Evolutionary conservation across 2,113 vertebrate species (phyloP).

Genomic region (Bolborhynchus lineola): DNA sequence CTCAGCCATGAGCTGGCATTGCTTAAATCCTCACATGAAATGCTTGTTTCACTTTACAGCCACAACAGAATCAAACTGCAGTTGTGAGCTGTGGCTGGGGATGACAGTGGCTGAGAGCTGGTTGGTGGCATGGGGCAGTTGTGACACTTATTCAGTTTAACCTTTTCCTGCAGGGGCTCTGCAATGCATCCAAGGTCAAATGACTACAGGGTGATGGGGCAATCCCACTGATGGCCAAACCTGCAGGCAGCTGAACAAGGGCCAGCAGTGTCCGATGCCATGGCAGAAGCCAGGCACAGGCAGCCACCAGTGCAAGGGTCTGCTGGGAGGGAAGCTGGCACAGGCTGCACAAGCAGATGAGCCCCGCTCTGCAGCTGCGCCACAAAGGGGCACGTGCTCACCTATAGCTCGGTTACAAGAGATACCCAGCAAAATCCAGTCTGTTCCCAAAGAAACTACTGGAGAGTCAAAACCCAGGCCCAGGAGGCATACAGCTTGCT

Average conservation of each 20-base stretch:
- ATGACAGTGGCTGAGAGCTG: not conserved
- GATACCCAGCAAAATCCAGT: not conserved
- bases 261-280: not conserved
- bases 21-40: not conserved
- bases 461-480: not conserved
- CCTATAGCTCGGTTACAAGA: not conserved
- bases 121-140: accelerated
- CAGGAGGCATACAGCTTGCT: not conserved
- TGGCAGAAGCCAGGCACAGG: not conserved
- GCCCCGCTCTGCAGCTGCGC: not conserved
- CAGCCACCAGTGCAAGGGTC: not conserved
- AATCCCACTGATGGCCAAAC: not conserved
- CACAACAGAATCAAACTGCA: not conserved
- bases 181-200: not conserved
- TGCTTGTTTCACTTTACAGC: not conserved
- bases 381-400: not conserved
- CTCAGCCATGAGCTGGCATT: not conserved
- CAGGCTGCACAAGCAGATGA: not conserved
- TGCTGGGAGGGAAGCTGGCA: not conserved
- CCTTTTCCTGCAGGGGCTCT: not conserved
- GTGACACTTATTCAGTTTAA: not conserved
- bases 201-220: too few species aligned
- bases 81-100: not conserved
- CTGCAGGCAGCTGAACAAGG: not conserved
- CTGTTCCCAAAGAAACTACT: not conserved